These are phyloP conservation scores for Metopia argyrocephala DNA, from an alignment of 2,888 invertebrate species.

Conservation along the genomic window DNA sequence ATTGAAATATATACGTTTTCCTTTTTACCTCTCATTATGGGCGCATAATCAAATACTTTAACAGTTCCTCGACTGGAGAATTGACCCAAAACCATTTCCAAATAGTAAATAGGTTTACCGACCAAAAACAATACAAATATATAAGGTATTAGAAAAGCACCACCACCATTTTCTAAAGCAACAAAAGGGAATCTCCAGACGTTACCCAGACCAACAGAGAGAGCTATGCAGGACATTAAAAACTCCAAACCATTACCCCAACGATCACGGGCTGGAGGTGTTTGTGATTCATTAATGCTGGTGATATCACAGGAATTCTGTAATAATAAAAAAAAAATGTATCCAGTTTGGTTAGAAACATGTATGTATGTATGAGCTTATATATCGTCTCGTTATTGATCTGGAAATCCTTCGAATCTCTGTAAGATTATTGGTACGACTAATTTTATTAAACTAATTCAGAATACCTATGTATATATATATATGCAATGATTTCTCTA, in stretches of 20 bases:
- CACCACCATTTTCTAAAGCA: slow-evolving; percentile 84
- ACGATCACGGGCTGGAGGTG: slow-evolving; percentile 70
- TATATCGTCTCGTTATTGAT: too few species aligned
- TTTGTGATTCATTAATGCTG: slow-evolving; percentile 4
- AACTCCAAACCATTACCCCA: slow-evolving; percentile 83
- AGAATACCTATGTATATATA: too few species aligned
- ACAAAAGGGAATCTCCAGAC: slow-evolving; percentile 84
- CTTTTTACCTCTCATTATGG: slow-evolving; percentile 83
- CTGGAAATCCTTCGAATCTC: too few species aligned
- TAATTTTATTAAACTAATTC: too few species aligned
- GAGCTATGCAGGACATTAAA: slow-evolving; percentile 80
- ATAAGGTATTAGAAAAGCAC: slow-evolving; percentile 84
- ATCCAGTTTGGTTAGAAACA: neutral
- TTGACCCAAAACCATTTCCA: slow-evolving; percentile 86
- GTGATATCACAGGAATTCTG: slow-evolving; percentile 14
- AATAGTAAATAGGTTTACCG: slow-evolving; percentile 84
- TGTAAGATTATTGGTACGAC: too few species aligned
- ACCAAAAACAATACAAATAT: slow-evolving; percentile 82
- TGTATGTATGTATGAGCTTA: too few species aligned
- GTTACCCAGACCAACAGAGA: slow-evolving; percentile 84
- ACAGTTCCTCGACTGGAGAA: slow-evolving; percentile 85
- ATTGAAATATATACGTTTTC: neutral
- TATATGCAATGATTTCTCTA: too few species aligned
- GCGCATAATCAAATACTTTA: slow-evolving; percentile 83
- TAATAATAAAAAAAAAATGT: neutral